Evolutionary conservation across 92 coral and sea anemone species (phyloP).

Genomic region (Porites rus): DNA sequence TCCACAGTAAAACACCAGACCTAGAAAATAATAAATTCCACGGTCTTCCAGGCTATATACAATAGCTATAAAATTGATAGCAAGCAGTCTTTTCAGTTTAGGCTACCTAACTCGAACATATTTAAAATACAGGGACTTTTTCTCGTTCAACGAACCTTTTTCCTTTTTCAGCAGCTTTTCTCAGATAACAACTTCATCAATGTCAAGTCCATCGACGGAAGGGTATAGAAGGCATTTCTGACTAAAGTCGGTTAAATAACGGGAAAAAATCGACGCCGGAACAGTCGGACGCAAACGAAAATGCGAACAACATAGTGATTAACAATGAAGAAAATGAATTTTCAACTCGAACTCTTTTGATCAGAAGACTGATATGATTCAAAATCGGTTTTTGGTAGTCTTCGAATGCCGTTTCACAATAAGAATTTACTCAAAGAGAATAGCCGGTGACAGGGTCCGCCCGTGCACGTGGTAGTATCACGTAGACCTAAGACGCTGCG

Average conservation of each 20-base stretch:
- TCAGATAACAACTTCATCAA: not conserved
- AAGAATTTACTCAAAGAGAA: not conserved
- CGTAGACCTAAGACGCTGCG: too few species aligned
- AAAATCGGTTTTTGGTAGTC: not conserved
- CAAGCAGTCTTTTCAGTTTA: too few species aligned
- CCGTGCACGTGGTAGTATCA: not conserved
- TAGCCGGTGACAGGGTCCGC: not conserved
- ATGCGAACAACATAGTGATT: too few species aligned
- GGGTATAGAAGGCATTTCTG: not conserved
- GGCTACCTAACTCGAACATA: not conserved
- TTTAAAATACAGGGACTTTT: not conserved
- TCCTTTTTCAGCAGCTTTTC: slow-evolving; percentile 19
- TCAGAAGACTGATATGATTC: too few species aligned
- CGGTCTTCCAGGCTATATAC: not conserved
- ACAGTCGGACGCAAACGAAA: too few species aligned
- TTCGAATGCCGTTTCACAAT: not conserved
- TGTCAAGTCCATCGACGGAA: slow-evolving; percentile 1
- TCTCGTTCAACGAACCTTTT: slow-evolving; percentile 37
- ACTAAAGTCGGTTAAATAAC: not conserved
- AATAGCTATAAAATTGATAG: too few species aligned
- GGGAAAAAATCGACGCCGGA: not conserved
- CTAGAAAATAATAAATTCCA: not conserved
- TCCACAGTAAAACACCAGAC: not conserved
- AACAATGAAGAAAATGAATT: too few species aligned
- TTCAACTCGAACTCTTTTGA: too few species aligned